Percentiles rank a stretch among this genome's conserved stretches.
Evolutionary conservation across 2,113 vertebrate species (phyloP).

Genomic region (Promerops cafer): DNA sequence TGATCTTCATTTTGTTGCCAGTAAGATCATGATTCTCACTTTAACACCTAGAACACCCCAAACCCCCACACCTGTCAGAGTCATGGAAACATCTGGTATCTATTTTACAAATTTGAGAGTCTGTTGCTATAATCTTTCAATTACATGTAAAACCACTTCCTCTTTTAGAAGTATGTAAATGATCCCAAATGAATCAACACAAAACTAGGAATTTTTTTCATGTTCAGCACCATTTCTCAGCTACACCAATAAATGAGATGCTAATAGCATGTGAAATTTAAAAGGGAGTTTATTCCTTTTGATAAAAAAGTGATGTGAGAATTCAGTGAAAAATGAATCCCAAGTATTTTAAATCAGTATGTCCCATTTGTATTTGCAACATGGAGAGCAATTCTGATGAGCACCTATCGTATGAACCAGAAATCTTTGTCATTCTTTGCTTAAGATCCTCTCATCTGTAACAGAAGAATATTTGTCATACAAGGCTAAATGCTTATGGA

Average conservation of each 20-base stretch:
- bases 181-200: neutral
- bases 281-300: neutral
- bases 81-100: neutral
- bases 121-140: neutral
- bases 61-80: neutral
- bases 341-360: neutral
- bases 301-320: neutral
- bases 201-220: neutral
- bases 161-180: neutral
- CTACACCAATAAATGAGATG: neutral
- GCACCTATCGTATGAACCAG: neutral
- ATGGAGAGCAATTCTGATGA: neutral
- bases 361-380: neutral
- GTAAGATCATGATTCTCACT: neutral
- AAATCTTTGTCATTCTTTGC: neutral
- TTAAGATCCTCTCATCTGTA: neutral
- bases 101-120: neutral
- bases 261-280: neutral
- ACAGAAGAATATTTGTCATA: neutral
- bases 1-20: neutral
- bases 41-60: neutral
- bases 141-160: neutral
- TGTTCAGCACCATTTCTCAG: neutral
- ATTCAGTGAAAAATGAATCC: neutral
- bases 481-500: neutral